Evolutionary conservation across 2,888 invertebrate genomes (phyloP).

Genomic region (Athetis lepigone): DNA sequence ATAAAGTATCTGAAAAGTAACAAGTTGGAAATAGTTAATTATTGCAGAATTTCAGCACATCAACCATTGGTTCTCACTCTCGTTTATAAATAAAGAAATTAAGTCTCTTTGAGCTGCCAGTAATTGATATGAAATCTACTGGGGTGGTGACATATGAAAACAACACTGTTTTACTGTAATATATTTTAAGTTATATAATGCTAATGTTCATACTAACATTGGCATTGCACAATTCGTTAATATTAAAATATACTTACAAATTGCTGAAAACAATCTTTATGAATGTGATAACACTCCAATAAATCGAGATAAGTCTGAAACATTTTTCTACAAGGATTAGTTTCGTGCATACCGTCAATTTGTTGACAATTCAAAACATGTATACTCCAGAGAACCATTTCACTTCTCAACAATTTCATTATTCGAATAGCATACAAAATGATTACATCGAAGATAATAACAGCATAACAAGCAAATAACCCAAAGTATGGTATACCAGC

Average conservation of each 20-base stretch:
- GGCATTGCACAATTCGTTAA: background rate
- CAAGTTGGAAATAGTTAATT: too few relatives aligned
- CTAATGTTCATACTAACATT: too few relatives aligned
- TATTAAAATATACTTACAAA: slow-evolving; percentile 16
- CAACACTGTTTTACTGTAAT: too few relatives aligned
- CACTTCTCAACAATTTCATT: slow-evolving; percentile 10
- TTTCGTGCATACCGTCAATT: background rate
- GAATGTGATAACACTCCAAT: slow-evolving; percentile 19
- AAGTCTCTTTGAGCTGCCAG: too few relatives aligned
- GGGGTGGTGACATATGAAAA: too few relatives aligned
- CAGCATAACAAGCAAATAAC: background rate
- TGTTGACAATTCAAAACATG: background rate
- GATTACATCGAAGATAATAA: slow-evolving; percentile 17
- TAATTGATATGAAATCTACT: too few relatives aligned
- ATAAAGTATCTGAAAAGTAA: slow-evolving; percentile 33
- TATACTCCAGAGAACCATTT: slow-evolving; percentile 11
- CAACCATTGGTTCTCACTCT: too few relatives aligned
- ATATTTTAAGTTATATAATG: too few relatives aligned
- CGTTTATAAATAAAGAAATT: too few relatives aligned
- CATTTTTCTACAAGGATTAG: background rate
- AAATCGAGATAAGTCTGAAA: slow-evolving; percentile 22
- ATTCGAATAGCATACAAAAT: slow-evolving; percentile 22
- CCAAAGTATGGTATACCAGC: background rate
- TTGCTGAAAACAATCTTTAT: slow-evolving; percentile 16
- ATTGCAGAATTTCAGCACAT: too few relatives aligned